A percentile compares a stretch with the other conserved stretches of the same genome.
These are phyloP conservation scores for Pachycephala philippinensis DNA, from an alignment of 2,113 vertebrate genomes.

Conservation along the genomic window DNA sequence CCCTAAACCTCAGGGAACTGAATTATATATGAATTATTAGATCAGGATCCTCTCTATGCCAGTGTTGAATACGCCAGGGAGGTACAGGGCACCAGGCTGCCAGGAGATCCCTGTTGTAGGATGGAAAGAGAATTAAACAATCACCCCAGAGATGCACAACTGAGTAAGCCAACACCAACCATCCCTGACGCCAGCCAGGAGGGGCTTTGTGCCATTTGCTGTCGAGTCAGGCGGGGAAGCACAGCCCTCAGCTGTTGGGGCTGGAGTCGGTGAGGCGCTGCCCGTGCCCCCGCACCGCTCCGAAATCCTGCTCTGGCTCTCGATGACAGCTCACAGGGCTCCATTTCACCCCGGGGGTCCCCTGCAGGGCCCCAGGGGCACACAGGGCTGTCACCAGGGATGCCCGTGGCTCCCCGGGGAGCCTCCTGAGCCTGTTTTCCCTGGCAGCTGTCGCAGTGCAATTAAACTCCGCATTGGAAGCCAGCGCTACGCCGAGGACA, in stretches of 20 bases:
- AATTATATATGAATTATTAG: neutral
- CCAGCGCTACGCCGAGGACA: neutral
- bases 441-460: neutral
- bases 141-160: neutral
- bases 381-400: neutral
- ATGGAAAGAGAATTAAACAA: neutral
- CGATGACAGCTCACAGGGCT: neutral
- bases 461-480: fast-evolving
- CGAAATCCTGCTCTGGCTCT: neutral
- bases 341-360: neutral
- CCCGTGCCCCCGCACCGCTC: fast-evolving
- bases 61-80: fast-evolving
- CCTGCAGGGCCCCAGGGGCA: neutral
- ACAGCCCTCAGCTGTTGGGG: neutral
- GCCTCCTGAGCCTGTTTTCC: fast-evolving
- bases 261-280: neutral
- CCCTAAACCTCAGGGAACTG: neutral
- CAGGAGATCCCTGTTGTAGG: neutral
- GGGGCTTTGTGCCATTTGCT: neutral
- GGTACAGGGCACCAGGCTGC: neutral
- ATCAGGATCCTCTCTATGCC: neutral
- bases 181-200: neutral
- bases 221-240: fast-evolving
- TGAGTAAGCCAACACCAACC: neutral
- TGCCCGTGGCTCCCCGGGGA: fast-evolving